A percentile compares a stretch with the other conserved stretches of the same genome.
These are phyloP conservation scores for Ophion costatus DNA, from an alignment of 2,888 invertebrate genomes.

Conservation along the genomic window DNA sequence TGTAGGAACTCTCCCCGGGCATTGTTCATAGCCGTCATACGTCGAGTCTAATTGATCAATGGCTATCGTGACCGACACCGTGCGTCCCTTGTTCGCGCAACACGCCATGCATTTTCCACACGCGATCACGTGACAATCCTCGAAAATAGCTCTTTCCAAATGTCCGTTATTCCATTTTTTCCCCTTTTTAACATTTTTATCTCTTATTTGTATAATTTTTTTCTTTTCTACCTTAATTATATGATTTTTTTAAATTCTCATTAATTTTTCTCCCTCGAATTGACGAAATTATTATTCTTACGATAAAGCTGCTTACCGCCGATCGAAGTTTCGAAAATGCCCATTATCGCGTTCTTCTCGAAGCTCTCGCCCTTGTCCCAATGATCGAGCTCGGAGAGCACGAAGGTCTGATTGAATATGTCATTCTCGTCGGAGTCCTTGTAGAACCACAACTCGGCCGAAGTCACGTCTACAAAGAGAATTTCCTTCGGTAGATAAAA, in stretches of 20 bases:
- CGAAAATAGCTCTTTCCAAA: background rate
- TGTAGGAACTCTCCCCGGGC: background rate
- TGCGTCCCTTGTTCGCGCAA: constrained; percentile 21
- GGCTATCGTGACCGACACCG: constrained; percentile 24
- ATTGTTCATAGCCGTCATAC: constrained; percentile 37
- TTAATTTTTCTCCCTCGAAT: background rate
- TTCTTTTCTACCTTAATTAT: no score
- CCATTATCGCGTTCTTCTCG: constrained; percentile 91
- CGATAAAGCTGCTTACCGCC: constrained; percentile 83
- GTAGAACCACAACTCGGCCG: constrained; percentile 93
- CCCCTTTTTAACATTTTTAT: no score
- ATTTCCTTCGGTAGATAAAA: constrained; percentile 91
- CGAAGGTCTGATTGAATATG: constrained; percentile 89
- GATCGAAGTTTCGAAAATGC: constrained; percentile 90
- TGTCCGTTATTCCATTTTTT: background rate
- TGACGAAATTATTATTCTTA: background rate
- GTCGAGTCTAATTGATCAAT: constrained; percentile 53
- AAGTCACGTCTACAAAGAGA: constrained; percentile 89
- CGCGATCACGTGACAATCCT: background rate
- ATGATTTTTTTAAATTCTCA: background rate
- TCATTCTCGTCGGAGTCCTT: constrained; percentile 88
- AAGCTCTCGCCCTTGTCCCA: constrained; percentile 89
- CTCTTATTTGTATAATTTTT: background rate
- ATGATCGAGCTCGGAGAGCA: constrained; percentile 91
- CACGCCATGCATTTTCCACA: constrained; percentile 2